A percentile compares a stretch with the other conserved stretches of the same genome.
These are phyloP conservation scores for Crocallis elinguaria DNA, from an alignment of 2,888 invertebrate species.

Conservation along the genomic window DNA sequence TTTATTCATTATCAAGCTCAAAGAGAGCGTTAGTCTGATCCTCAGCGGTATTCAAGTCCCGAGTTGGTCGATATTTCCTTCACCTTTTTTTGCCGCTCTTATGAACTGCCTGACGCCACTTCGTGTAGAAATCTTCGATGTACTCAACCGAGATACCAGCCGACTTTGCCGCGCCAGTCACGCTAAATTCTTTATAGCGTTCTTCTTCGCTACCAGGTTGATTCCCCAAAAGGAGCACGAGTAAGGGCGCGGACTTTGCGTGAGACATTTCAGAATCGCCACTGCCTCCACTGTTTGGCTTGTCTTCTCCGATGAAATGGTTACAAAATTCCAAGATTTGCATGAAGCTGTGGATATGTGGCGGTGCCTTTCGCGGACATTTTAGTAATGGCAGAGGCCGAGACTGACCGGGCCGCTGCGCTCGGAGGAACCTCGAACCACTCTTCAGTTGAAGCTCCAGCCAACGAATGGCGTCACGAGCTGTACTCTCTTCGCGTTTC, in stretches of 20 bases:
- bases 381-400: conserved; percentile 86
- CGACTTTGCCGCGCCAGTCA: conserved; percentile 90
- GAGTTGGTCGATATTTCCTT: conserved; percentile 47
- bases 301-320: conserved; percentile 85
- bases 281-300: conserved; percentile 63
- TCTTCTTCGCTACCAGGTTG: conserved; percentile 75
- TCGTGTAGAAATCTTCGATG: conserved; percentile 92
- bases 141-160: conserved; percentile 93
- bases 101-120: conserved; percentile 90
- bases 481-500: conserved; percentile 93
- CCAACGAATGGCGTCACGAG: conserved; percentile 97
- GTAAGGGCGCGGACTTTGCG: conserved; percentile 82
- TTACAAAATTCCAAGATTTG: conserved; percentile 94
- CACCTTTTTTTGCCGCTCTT: conserved; percentile 80
- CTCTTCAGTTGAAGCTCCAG: conserved; percentile 93
- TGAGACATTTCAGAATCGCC: conserved; percentile 65
- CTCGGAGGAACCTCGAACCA: conserved; percentile 94
- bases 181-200: conserved; percentile 87
- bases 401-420: conserved; percentile 93
- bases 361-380: conserved; percentile 73
- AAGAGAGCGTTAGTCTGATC: conserved; percentile 31
- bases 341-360: conserved; percentile 87
- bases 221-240: conserved; percentile 91
- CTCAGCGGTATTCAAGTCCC: conserved; percentile 59
- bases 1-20: conserved; percentile 30